Evolutionary conservation across 2,797 vertebrate genomes (phyloP).

Genomic region (Mareca penelope): DNA sequence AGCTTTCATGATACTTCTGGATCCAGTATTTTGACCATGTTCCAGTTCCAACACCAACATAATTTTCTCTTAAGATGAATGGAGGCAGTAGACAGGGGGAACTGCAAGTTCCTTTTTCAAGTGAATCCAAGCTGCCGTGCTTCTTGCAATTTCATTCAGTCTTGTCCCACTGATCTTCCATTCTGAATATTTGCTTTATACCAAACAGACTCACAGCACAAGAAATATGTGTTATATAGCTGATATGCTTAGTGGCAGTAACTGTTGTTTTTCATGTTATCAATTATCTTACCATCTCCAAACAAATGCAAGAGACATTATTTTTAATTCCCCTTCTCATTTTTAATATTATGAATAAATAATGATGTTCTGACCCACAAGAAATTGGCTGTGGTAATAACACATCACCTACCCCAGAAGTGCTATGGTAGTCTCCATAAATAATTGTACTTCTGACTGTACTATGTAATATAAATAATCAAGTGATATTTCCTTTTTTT

Average conservation of each 20-base stretch:
- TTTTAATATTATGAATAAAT: neutral
- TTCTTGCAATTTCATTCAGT: neutral
- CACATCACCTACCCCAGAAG: neutral
- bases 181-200: neutral
- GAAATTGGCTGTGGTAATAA: neutral
- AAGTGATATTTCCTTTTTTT: neutral
- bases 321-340: neutral
- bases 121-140: neutral
- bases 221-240: neutral
- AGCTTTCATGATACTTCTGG: neutral
- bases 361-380: neutral
- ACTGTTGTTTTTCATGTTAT: neutral
- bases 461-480: neutral
- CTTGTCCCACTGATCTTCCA: neutral
- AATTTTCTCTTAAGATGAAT: conserved; percentile 5
- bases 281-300: neutral
- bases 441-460: neutral
- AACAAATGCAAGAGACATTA: neutral
- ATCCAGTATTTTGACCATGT: neutral
- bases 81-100: neutral
- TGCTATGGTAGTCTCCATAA: neutral
- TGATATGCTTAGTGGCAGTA: neutral
- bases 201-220: neutral
- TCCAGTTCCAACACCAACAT: neutral
- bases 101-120: neutral